phyloP scores from a whole-genome alignment of 2,113 vertebrate genomes.

The Polyodon spathula region DNA sequence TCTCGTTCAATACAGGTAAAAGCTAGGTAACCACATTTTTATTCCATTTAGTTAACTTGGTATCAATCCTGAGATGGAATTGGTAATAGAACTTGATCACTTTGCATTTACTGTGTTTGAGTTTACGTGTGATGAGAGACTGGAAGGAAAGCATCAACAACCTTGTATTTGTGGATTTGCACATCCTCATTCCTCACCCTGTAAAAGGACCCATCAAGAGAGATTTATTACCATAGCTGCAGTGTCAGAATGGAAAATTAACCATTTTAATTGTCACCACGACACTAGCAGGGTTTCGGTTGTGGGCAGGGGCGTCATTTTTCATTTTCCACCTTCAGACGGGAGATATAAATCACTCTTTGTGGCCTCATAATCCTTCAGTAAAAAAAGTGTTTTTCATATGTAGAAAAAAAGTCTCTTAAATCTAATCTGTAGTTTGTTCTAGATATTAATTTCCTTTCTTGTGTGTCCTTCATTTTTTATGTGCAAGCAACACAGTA shows the following conservation, averaged over 20 bases:
- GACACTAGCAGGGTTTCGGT: slow-evolving; percentile 29
- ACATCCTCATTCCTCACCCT: slow-evolving; percentile 34
- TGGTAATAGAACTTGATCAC: background rate
- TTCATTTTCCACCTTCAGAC: slow-evolving; percentile 41
- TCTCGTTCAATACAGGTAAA: no score
- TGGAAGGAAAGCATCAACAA: background rate
- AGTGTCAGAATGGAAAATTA: slow-evolving; percentile 36
- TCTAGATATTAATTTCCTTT: background rate
- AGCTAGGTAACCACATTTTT: background rate
- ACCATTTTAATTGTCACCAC: slow-evolving; percentile 42
- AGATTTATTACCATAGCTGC: slow-evolving; percentile 32
- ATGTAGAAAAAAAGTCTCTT: background rate
- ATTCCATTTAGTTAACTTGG: background rate
- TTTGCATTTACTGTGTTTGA: background rate
- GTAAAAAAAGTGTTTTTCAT: background rate
- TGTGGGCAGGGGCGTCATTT: slow-evolving; percentile 24
- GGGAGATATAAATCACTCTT: slow-evolving; percentile 52
- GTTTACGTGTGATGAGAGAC: background rate
- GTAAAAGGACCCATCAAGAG: no score
- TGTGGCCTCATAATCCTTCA: slow-evolving; percentile 26
- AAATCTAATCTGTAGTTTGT: background rate
- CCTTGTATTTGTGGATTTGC: background rate
- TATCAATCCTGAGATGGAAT: background rate
- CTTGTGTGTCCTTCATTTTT: background rate
- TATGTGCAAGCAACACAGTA: background rate